These are phyloP conservation scores for Parnassius apollo DNA, from an alignment of 2,888 invertebrate genomes.

Conservation along the genomic window DNA sequence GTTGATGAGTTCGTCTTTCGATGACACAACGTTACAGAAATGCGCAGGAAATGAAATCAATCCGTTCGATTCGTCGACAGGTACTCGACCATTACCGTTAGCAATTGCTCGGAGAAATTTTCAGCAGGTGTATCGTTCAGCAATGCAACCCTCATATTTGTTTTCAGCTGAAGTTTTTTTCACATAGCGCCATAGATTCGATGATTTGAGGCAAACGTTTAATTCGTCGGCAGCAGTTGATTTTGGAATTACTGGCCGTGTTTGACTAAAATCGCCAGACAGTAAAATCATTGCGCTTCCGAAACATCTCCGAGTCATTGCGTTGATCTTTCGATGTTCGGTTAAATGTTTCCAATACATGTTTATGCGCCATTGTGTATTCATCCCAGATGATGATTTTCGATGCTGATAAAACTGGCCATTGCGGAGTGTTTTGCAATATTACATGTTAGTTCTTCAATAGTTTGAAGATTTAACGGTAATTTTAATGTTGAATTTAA, in stretches of 20 bases:
- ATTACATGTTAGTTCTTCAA: conserved; percentile 3
- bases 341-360: no score
- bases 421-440: conserved; percentile 1
- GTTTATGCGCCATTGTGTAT: no score
- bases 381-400: no score
- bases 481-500: no score
- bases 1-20: no score
- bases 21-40: no score
- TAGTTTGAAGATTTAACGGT: neutral
- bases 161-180: conserved; percentile 29
- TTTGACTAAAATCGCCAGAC: neutral
- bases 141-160: conserved; percentile 29
- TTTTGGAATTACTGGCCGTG: neutral
- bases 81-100: conserved; percentile 42
- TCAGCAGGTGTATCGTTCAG: conserved; percentile 36
- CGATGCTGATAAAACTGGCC: conserved; percentile 2
- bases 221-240: neutral
- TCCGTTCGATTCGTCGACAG: conserved; percentile 15
- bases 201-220: no score
- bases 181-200: conserved; percentile 2
- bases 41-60: no score
- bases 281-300: conserved; percentile 11
- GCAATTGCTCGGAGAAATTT: conserved; percentile 44
- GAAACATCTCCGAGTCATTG: neutral
- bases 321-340: neutral